Evolutionary conservation across 2,797 vertebrate genomes (phyloP).

Genomic region (Perodicticus potto): DNA sequence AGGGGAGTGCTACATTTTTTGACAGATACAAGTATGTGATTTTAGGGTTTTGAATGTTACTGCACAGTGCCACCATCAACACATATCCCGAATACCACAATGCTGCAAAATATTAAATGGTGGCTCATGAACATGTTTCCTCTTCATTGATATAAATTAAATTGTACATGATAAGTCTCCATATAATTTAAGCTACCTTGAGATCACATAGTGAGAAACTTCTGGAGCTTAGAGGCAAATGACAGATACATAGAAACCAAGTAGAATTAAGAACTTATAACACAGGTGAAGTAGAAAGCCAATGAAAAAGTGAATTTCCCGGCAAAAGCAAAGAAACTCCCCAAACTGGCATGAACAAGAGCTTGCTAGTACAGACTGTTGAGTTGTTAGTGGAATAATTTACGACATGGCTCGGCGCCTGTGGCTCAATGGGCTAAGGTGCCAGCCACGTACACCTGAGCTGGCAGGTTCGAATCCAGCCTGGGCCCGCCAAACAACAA

Average conservation of each 20-base stretch:
- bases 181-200: background rate
- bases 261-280: background rate
- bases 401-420: too few species aligned
- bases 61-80: background rate
- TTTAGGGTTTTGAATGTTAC: background rate
- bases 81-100: background rate
- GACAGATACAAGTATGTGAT: background rate
- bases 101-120: background rate
- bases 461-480: too few species aligned
- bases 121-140: background rate
- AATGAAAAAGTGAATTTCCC: background rate
- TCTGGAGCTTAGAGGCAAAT: slow-evolving; percentile 28
- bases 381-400: background rate
- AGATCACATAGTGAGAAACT: background rate
- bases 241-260: background rate
- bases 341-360: background rate
- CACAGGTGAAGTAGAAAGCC: background rate
- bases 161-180: background rate
- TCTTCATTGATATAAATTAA: background rate
- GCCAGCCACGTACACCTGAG: too few species aligned
- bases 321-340: background rate
- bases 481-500: too few species aligned
- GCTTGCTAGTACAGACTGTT: background rate
- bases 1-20: background rate
- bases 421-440: too few species aligned